Evolutionary conservation across 2,113 vertebrate species (phyloP).

Genomic region (Nothobranchius kuhntae): DNA sequence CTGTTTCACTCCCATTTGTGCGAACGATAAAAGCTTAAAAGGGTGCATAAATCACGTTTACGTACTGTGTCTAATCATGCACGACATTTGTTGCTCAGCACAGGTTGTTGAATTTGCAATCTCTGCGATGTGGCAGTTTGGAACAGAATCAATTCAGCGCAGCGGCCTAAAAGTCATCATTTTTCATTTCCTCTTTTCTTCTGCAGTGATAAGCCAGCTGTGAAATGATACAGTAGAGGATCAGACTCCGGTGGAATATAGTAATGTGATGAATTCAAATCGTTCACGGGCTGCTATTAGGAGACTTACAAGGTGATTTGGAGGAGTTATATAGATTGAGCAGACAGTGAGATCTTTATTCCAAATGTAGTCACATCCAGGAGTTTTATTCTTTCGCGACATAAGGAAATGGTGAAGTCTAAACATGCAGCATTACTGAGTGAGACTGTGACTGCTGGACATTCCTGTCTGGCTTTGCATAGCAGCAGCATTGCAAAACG

Average conservation of each 20-base stretch:
- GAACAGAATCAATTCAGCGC: slow-evolving; percentile 25
- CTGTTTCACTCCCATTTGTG: background rate
- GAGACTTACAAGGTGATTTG: background rate
- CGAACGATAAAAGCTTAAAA: slow-evolving; percentile 4
- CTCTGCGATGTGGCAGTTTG: slow-evolving; percentile 27
- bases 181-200: slow-evolving; percentile 53
- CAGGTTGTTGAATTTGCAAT: slow-evolving; percentile 30
- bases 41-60: slow-evolving; percentile 26
- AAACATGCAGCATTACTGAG: background rate
- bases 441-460: background rate
- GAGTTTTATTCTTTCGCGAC: background rate
- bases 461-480: background rate
- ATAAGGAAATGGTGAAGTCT: slow-evolving; percentile 10
- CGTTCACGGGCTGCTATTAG: slow-evolving; percentile 40
- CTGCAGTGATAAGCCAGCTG: slow-evolving; percentile 60
- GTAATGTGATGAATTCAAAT: slow-evolving; percentile 59
- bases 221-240: slow-evolving; percentile 55
- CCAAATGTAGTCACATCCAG: background rate
- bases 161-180: slow-evolving; percentile 44
- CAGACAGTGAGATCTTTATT: slow-evolving; percentile 6
- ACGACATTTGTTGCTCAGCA: slow-evolving; percentile 26
- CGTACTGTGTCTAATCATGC: slow-evolving; percentile 13
- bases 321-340: background rate
- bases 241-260: slow-evolving; percentile 47
- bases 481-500: slow-evolving; percentile 16